A percentile compares a stretch with the other conserved stretches of the same genome.
These are phyloP conservation scores for Aphidius colemani DNA, from an alignment of 2,888 invertebrate genomes.

Conservation along the genomic window DNA sequence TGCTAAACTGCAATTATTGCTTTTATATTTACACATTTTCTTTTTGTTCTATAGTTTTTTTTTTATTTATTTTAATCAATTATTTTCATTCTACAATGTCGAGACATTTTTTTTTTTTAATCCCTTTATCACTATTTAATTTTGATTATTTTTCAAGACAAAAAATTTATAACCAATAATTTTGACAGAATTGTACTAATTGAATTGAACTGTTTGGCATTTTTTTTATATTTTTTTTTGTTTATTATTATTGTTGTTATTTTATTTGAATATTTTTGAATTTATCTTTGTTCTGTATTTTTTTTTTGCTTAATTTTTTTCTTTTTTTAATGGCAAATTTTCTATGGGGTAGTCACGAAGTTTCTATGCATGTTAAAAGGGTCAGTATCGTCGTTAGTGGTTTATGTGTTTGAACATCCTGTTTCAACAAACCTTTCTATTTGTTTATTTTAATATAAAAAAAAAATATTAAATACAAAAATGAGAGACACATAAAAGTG, in stretches of 20 bases:
- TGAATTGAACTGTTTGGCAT: neutral
- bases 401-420: too few species aligned
- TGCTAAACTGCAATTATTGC: slow-evolving; percentile 29
- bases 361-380: too few species aligned
- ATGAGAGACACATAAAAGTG: slow-evolving; percentile 10
- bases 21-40: too few species aligned
- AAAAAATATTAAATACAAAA: neutral
- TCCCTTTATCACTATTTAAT: neutral
- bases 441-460: neutral
- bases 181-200: slow-evolving; percentile 13
- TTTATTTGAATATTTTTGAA: too few species aligned
- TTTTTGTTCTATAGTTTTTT: too few species aligned
- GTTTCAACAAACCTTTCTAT: neutral
- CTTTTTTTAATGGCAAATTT: neutral
- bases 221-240: neutral
- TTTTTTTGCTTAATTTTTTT: neutral
- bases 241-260: too few species aligned
- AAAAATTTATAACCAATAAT: neutral
- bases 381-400: too few species aligned
- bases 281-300: too few species aligned
- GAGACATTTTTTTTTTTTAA: slow-evolving; percentile 9
- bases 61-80: neutral
- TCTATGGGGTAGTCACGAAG: too few species aligned
- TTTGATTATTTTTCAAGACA: neutral
- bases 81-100: slow-evolving; percentile 8